Evolutionary conservation across 2,888 invertebrate genomes (phyloP).

Genomic region (Baccha elongata): DNA sequence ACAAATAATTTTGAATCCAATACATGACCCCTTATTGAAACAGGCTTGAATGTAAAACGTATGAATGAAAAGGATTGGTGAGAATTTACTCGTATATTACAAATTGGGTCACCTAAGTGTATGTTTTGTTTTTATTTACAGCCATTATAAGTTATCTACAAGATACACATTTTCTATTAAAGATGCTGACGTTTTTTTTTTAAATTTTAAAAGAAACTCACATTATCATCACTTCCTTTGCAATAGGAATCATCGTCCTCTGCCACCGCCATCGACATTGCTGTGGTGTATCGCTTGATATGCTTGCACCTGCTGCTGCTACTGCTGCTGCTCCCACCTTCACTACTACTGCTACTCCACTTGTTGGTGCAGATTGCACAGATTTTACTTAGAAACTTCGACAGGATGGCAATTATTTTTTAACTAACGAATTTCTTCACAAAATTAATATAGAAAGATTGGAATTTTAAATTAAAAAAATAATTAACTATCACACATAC

Average conservation of each 20-base stretch:
- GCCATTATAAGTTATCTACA: neutral
- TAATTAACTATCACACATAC: constrained; percentile 28
- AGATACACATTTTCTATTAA: neutral
- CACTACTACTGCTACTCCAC: constrained; percentile 56
- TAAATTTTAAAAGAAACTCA: constrained; percentile 28
- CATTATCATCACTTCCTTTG: constrained; percentile 72
- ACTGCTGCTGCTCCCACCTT: constrained; percentile 25
- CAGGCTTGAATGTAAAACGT: neutral
- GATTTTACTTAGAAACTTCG: constrained; percentile 71
- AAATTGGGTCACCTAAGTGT: constrained; percentile 26
- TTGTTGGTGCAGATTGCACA: constrained; percentile 73
- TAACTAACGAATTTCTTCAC: constrained; percentile 16
- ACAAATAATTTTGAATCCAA: neutral
- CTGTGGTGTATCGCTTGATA: constrained; percentile 46
- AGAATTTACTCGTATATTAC: constrained; percentile 8
- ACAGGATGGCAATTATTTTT: constrained; percentile 60
- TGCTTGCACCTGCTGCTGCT: constrained; percentile 50
- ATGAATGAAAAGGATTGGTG: constrained; percentile 39
- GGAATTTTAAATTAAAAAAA: neutral
- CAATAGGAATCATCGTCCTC: constrained; percentile 59
- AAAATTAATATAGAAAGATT: constrained; percentile 22
- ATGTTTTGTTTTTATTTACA: neutral
- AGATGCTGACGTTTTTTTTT: neutral
- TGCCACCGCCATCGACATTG: constrained; percentile 53
- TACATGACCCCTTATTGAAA: neutral